Evolutionary conservation across 2,113 vertebrate species (phyloP).

Genomic region (Grammomys dolichurus): DNA sequence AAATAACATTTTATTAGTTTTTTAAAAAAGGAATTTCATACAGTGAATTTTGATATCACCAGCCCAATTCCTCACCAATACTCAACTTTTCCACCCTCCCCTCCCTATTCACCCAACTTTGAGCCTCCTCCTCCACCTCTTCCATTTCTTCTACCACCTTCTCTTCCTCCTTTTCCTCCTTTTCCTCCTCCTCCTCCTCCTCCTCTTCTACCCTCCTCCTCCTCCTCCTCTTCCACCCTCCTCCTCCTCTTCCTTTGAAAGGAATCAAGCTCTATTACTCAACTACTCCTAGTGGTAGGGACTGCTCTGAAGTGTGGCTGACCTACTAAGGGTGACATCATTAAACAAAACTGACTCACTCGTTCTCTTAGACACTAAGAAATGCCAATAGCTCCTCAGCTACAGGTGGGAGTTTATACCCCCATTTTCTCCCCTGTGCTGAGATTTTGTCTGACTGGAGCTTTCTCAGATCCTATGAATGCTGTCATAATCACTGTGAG

Average conservation of each 20-base stretch:
- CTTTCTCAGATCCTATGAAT: neutral
- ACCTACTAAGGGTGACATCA: neutral
- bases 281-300: neutral
- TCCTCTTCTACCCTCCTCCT: too few species aligned
- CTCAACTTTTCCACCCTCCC: neutral
- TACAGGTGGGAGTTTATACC: neutral
- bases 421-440: neutral
- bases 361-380: neutral
- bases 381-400: neutral
- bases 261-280: neutral
- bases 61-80: neutral
- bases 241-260: neutral
- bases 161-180: neutral
- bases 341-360: neutral
- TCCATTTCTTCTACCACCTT: neutral
- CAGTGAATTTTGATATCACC: neutral
- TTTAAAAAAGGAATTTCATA: neutral
- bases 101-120: neutral
- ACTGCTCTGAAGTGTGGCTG: neutral
- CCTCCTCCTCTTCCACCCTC: too few species aligned
- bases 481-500: neutral
- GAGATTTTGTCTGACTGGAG: neutral
- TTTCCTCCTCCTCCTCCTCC: neutral
- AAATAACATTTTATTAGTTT: neutral
- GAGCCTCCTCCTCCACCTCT: neutral